These are phyloP conservation scores for Muntiacus muntjak DNA, from an alignment of 2,113 vertebrate species.

Conservation along the genomic window DNA sequence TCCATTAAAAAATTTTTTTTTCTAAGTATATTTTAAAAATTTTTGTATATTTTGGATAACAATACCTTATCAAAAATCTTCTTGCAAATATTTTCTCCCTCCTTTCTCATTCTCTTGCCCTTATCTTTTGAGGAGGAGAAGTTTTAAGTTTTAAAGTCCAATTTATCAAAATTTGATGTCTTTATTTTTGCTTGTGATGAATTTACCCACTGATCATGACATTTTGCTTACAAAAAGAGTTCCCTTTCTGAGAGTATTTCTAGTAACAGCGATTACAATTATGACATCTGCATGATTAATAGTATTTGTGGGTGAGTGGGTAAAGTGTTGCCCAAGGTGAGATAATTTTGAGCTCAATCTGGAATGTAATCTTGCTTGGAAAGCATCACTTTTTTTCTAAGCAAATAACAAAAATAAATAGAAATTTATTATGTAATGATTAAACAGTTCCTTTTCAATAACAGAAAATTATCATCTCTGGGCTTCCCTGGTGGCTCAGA, in stretches of 20 bases:
- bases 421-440: not conserved
- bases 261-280: not conserved
- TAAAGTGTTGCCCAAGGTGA: not conserved
- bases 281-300: not conserved
- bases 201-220: not conserved
- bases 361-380: not conserved
- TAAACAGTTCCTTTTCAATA: not conserved
- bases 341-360: not conserved
- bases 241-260: not conserved
- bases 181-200: not conserved
- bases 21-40: not conserved
- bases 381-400: not conserved
- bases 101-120: not conserved
- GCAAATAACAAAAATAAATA: not conserved
- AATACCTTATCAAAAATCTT: not conserved
- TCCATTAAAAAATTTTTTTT: not conserved
- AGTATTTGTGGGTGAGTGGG: not conserved
- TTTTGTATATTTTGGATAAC: not conserved
- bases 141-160: not conserved
- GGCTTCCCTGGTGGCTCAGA: not conserved
- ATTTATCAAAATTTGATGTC: not conserved
- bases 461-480: not conserved
- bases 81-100: not conserved
- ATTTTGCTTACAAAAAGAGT: not conserved
- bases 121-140: not conserved